These are phyloP conservation scores for Drosophila greeni DNA, from an alignment of 2,888 invertebrate genomes.

Conservation along the genomic window DNA sequence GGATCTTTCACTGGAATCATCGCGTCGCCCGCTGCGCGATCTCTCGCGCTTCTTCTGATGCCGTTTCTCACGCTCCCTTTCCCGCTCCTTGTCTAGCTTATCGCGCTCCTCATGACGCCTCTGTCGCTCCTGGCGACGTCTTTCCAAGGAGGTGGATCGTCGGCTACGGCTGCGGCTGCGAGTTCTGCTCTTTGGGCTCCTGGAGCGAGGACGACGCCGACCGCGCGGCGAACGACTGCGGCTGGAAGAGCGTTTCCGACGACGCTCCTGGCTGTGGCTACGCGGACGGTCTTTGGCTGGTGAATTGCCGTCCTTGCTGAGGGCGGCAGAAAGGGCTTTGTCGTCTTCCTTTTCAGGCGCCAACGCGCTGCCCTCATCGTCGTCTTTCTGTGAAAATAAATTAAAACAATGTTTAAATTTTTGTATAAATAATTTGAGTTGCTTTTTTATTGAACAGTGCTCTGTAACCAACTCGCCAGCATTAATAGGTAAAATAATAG, in stretches of 20 bases:
- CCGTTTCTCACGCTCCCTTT: conserved; percentile 59
- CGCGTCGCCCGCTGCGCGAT: conserved; percentile 32
- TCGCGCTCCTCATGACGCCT: conserved; percentile 70
- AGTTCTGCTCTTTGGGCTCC: conserved; percentile 36
- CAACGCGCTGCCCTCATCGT: conserved; percentile 25
- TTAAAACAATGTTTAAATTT: background rate
- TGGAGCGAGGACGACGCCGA: conserved; percentile 44
- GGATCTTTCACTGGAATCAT: conserved; percentile 30
- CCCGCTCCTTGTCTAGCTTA: conserved; percentile 55
- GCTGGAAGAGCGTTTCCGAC: conserved; percentile 34
- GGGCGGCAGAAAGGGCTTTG: background rate
- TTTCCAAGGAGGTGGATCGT: conserved; percentile 69
- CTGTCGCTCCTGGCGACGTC: conserved; percentile 69
- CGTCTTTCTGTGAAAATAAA: conserved; percentile 48
- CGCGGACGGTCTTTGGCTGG: conserved; percentile 28
- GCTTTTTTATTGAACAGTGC: too few relatives aligned
- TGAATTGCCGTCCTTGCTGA: conserved; percentile 31
- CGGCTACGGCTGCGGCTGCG: conserved; percentile 51
- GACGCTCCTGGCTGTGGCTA: conserved; percentile 36
- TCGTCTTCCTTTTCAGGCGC: background rate
- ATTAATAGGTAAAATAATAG: too few relatives aligned
- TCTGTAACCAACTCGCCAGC: too few relatives aligned
- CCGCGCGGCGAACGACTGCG: conserved; percentile 35
- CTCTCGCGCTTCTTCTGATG: conserved; percentile 39
- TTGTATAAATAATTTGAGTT: background rate